Percentiles rank a stretch among this genome's conserved stretches.
These are phyloP conservation scores for Oryzias celebensis DNA, from an alignment of 2,113 vertebrate species.

Conservation along the genomic window DNA sequence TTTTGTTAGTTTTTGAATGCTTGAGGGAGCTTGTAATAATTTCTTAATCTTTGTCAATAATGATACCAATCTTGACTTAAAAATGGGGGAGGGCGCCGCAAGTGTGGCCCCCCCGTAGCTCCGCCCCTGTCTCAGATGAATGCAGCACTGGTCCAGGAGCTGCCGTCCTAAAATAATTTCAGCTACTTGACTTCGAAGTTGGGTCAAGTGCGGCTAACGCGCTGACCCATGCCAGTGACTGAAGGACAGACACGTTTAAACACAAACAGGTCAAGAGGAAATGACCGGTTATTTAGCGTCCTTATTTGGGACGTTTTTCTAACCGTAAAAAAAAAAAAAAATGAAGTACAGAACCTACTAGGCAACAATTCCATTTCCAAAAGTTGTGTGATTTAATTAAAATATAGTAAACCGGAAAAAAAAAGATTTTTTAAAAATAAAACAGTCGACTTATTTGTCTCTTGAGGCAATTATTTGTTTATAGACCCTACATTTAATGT, in stretches of 20 bases:
- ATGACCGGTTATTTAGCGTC: no score
- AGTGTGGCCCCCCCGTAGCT: no score
- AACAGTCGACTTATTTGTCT: no score
- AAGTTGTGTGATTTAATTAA: not conserved
- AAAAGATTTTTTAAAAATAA: not conserved
- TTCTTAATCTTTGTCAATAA: no score
- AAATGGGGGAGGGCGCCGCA: no score
- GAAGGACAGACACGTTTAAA: not conserved
- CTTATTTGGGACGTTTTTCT: not conserved
- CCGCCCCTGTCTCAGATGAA: constrained; percentile 3
- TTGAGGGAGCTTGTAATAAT: no score
- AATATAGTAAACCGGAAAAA: not conserved
- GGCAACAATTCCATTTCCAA: not conserved
- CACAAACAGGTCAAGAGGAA: not conserved
- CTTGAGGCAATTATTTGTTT: no score
- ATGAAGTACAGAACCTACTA: not conserved
- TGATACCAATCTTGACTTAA: no score
- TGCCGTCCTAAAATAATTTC: constrained; percentile 26
- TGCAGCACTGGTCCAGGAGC: constrained; percentile 26
- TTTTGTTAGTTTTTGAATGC: no score
- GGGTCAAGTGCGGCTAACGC: constrained; percentile 23
- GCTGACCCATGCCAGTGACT: constrained; percentile 13
- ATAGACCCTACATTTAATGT: no score
- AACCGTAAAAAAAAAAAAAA: no score
- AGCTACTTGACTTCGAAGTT: constrained; percentile 13